These are phyloP conservation scores for Parnassius glacialis DNA, from an alignment of 2,888 invertebrate genomes.

Conservation along the genomic window DNA sequence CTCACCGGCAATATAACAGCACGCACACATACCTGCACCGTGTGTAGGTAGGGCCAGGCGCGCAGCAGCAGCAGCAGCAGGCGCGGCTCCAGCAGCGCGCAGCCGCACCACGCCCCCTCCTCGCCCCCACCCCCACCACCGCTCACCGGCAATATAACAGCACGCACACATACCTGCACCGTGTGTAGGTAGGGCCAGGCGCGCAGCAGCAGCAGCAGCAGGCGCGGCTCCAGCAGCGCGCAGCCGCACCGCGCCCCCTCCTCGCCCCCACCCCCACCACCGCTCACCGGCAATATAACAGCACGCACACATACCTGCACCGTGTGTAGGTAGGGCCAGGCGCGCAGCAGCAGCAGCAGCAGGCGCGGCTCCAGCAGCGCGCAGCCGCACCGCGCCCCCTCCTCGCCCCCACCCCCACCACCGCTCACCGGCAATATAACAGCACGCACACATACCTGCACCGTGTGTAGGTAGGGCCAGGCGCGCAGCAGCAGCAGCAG, in stretches of 20 bases:
- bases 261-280: too few species aligned
- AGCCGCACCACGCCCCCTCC: constrained; percentile 44
- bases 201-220: constrained; percentile 73
- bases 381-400: constrained; percentile 54
- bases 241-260: constrained; percentile 40
- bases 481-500: constrained; percentile 73
- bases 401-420: too few species aligned
- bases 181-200: constrained; percentile 79
- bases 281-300: too few species aligned
- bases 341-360: constrained; percentile 71
- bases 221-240: constrained; percentile 59
- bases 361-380: constrained; percentile 78
- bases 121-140: too few species aligned
- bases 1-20: too few species aligned
- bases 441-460: constrained; percentile 35
- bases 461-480: constrained; percentile 77
- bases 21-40: constrained; percentile 39
- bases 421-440: constrained; percentile 36
- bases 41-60: constrained; percentile 79
- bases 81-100: constrained; percentile 77
- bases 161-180: constrained; percentile 36
- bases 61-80: constrained; percentile 74
- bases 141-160: constrained; percentile 33
- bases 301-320: constrained; percentile 39
- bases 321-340: constrained; percentile 77